Evolutionary conservation across 1,140 invertebrate species (phyloP).

Genomic region (Zaprionus capensis): DNA sequence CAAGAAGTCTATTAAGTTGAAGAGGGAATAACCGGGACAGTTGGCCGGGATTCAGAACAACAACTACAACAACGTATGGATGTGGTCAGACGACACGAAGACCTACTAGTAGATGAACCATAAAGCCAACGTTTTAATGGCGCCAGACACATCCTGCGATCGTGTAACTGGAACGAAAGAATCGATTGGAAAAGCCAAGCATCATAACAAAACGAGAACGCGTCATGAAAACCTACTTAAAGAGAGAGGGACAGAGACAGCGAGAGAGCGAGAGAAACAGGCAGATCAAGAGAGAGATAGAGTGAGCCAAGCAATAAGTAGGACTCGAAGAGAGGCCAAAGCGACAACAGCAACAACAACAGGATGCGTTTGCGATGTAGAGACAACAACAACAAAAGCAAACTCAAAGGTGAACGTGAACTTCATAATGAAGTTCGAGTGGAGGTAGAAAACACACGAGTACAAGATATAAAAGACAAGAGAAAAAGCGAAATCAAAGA

Average conservation of each 20-base stretch:
- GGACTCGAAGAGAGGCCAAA: slow-evolving; percentile 30
- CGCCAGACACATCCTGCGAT: slow-evolving; percentile 58
- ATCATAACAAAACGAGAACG: slow-evolving; percentile 19
- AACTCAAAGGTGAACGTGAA: slow-evolving; percentile 72
- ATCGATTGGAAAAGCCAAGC: slow-evolving; percentile 55
- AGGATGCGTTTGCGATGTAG: slow-evolving; percentile 73
- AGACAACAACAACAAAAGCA: slow-evolving; percentile 53
- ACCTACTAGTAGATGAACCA: slow-evolving; percentile 55
- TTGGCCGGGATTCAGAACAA: slow-evolving; percentile 19
- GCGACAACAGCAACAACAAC: slow-evolving; percentile 70
- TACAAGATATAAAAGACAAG: slow-evolving; percentile 38
- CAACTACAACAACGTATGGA: slow-evolving; percentile 8
- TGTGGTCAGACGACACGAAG: slow-evolving; percentile 26
- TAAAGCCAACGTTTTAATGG: slow-evolving; percentile 56
- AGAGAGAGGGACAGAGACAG: slow-evolving; percentile 4
- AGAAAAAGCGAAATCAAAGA: slow-evolving; percentile 79
- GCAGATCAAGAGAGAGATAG: slow-evolving; percentile 16
- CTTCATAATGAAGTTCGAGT: slow-evolving; percentile 61
- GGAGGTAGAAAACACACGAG: slow-evolving; percentile 36
- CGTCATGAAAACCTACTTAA: slow-evolving; percentile 63
- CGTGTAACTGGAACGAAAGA: slow-evolving; percentile 56
- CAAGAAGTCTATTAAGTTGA: slow-evolving; percentile 41
- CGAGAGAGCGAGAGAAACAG: slow-evolving; percentile 13
- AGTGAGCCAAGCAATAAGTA: slow-evolving; percentile 48
- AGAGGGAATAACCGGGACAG: not conserved